Evolutionary conservation across 2,113 vertebrate genomes (phyloP).

Genomic region (Oncorhynchus tshawytscha): DNA sequence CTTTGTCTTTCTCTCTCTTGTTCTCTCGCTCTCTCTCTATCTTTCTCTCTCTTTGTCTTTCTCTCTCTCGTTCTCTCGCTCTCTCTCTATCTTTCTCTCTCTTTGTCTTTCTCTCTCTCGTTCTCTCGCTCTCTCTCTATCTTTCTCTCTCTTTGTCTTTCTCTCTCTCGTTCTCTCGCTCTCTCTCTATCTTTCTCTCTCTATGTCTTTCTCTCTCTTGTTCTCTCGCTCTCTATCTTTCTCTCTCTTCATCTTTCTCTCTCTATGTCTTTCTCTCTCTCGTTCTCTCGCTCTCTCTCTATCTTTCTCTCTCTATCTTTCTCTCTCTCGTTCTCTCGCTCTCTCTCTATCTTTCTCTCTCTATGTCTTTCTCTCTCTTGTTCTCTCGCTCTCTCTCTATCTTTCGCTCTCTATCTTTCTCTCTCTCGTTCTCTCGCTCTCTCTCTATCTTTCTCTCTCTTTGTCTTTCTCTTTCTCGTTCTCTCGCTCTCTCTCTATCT

Average conservation of each 20-base stretch:
- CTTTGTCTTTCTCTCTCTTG: not conserved
- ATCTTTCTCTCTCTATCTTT: not conserved
- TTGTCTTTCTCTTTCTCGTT: not conserved
- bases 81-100: not conserved
- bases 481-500: too few relatives aligned
- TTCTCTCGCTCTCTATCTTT: too few relatives aligned
- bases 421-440: not conserved
- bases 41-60: not conserved
- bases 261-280: not conserved
- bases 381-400: too few relatives aligned
- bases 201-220: not conserved
- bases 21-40: too few relatives aligned
- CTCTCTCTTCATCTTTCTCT: not conserved
- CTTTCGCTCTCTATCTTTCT: not conserved
- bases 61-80: not conserved
- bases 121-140: too few relatives aligned
- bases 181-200: not conserved
- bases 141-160: not conserved
- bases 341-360: not conserved
- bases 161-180: not conserved
- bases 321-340: not conserved
- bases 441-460: not conserved
- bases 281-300: too few relatives aligned
- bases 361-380: not conserved
- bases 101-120: not conserved